A percentile compares a stretch with the other conserved stretches of the same genome.
Conservation (phyloP, 2,113 vertebrate genomes). For the Sinocyclocheilus rhinocerous region DNA sequence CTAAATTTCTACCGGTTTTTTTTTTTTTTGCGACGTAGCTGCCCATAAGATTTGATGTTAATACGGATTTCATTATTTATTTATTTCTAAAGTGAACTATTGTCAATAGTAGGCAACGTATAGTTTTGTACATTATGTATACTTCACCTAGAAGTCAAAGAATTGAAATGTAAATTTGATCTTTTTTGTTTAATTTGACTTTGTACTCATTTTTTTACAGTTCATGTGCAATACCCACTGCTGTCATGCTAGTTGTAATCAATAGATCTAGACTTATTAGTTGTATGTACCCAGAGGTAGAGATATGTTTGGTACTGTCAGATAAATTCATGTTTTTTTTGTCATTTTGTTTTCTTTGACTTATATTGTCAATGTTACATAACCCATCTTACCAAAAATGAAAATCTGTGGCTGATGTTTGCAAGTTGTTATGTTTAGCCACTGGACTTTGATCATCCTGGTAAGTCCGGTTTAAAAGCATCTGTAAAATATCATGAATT, state of each 20-base stretch:
- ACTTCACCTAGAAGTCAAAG: constrained; percentile 82
- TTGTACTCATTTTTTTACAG: constrained; percentile 63
- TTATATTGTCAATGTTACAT: constrained; percentile 80
- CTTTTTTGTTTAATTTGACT: constrained; percentile 23
- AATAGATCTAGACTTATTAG: constrained; percentile 82
- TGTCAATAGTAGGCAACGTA: constrained; percentile 82
- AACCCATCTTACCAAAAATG: constrained; percentile 63
- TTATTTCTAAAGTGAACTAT: constrained; percentile 82
- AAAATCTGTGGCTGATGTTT: constrained; percentile 41
- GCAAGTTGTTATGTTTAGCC: constrained; percentile 35
- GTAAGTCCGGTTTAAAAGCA: constrained; percentile 64
- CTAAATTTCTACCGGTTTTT: constrained; percentile 84
- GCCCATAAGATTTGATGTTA: constrained; percentile 87
- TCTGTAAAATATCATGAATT: constrained; percentile 55
- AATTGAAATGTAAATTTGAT: constrained; percentile 74
- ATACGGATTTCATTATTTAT: constrained; percentile 84
- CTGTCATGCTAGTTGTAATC: constrained; percentile 83
- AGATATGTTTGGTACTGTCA: constrained; percentile 85
- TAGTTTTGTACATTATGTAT: constrained; percentile 85
- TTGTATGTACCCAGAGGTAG: constrained; percentile 83
- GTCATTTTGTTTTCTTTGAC: constrained; percentile 75
- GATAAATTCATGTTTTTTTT: constrained; percentile 65
- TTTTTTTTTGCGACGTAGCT: constrained; percentile 63
- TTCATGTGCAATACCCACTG: constrained; percentile 82
- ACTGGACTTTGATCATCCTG: constrained; percentile 55